These are phyloP conservation scores for Tringa solitaria DNA, from an alignment of 2,113 vertebrate species.

Conservation along the genomic window DNA sequence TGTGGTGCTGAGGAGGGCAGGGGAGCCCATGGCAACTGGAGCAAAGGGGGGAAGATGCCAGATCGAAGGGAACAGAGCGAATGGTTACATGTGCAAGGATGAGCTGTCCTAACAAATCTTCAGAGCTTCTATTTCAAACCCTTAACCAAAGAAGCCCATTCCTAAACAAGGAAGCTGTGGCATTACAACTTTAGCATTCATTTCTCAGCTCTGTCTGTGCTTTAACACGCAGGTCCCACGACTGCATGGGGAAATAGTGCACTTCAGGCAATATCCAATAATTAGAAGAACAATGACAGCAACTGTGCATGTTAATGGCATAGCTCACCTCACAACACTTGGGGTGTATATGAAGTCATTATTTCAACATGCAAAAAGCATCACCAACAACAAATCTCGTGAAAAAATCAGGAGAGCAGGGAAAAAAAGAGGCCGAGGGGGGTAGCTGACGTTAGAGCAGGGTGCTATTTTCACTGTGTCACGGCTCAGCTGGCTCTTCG, in stretches of 20 bases:
- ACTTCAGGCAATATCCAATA: neutral
- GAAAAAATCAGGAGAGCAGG: neutral
- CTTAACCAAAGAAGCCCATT: neutral
- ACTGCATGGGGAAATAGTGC: neutral
- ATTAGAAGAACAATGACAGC: neutral
- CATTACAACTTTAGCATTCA: neutral
- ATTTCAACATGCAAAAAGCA: neutral
- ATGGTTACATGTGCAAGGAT: fast-evolving
- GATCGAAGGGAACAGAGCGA: fast-evolving
- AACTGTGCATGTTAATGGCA: neutral
- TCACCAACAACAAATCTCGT: neutral
- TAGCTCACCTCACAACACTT: neutral
- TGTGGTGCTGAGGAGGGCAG: neutral
- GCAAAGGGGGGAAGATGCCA: neutral
- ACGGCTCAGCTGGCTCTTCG: neutral
- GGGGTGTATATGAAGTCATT: neutral
- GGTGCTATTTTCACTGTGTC: neutral
- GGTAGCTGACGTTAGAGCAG: neutral
- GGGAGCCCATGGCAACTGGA: neutral
- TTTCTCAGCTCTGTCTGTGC: neutral
- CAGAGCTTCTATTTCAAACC: neutral
- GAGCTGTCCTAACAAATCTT: neutral
- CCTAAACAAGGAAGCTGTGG: neutral
- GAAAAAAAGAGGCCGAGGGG: neutral
- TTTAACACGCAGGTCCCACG: fast-evolving